These are phyloP conservation scores for Butastur rufipennis DNA, from an alignment of 2,113 vertebrate genomes.

Conservation along the genomic window DNA sequence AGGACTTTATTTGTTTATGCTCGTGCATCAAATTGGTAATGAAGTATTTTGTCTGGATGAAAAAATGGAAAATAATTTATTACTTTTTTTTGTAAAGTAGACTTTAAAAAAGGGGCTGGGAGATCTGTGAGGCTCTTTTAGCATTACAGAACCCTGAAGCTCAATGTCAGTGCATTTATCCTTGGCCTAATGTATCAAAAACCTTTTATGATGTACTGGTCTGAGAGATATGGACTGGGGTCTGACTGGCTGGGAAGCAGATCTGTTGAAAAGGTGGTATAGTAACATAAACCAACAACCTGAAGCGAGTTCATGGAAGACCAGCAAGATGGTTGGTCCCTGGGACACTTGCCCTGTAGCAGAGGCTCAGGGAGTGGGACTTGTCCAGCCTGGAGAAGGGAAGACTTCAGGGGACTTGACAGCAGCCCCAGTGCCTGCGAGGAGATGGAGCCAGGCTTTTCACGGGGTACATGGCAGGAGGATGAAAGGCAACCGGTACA, in stretches of 20 bases:
- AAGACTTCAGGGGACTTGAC: background rate
- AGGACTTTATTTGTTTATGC: background rate
- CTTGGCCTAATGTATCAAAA: background rate
- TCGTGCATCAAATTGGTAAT: background rate
- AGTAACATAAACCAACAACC: background rate
- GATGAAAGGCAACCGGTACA: no score
- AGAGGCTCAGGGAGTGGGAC: background rate
- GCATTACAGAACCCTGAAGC: background rate
- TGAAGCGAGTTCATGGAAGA: background rate
- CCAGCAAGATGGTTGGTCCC: background rate
- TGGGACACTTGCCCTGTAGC: background rate
- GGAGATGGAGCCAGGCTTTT: background rate
- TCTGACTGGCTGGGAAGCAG: background rate
- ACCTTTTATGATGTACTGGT: background rate
- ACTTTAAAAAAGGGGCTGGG: background rate
- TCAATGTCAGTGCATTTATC: background rate
- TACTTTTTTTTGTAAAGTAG: background rate
- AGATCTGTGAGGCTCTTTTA: background rate
- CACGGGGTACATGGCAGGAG: rapidly evolving
- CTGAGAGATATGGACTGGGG: background rate
- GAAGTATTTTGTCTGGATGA: background rate
- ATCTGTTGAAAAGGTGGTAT: background rate
- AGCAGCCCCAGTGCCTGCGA: background rate
- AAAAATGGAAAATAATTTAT: background rate
- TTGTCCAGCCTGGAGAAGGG: background rate